A percentile compares a stretch with the other conserved stretches of the same genome.
Conservation (phyloP, 2,888 invertebrate species). For the Lepeophtheirus nordmannii region DNA sequence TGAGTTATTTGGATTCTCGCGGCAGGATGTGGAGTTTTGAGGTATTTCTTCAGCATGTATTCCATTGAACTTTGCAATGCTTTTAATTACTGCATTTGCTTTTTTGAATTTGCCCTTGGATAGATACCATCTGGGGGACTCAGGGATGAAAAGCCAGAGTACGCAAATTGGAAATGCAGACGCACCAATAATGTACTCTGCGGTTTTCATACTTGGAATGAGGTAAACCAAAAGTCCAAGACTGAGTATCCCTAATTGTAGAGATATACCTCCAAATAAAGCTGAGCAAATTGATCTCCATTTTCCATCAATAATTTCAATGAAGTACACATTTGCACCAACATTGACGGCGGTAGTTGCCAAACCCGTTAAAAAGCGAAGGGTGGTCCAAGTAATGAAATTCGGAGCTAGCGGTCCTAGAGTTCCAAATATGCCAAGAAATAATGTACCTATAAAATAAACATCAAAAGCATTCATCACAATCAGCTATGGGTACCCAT, state of each 20-base stretch:
- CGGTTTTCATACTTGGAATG: conserved; percentile 1
- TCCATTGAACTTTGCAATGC: neutral
- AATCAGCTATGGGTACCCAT: too few species aligned
- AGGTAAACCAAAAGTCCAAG: conserved; percentile 17
- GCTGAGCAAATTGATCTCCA: conserved; percentile 11
- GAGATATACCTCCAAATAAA: conserved; percentile 3
- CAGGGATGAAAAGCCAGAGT: neutral
- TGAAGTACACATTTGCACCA: neutral
- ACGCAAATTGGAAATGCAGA: conserved; percentile 6
- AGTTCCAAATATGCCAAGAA: too few species aligned
- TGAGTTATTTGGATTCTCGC: neutral
- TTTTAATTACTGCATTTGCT: neutral
- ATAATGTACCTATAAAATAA: too few species aligned
- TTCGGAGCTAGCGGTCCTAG: too few species aligned
- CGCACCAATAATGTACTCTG: conserved; percentile 1
- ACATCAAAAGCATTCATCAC: too few species aligned
- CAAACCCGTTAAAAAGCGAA: neutral
- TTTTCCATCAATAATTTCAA: conserved; percentile 12
- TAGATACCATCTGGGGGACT: conserved; percentile 1
- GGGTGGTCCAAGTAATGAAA: too few species aligned
- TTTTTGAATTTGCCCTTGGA: neutral
- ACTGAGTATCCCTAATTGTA: neutral
- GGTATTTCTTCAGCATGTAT: neutral
- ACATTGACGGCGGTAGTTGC: neutral
- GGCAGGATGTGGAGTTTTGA: too few species aligned